Percentiles rank a stretch among this genome's conserved stretches.
These are phyloP conservation scores for Patella vulgata DNA, from an alignment of 1,140 invertebrate species.

Conservation along the genomic window DNA sequence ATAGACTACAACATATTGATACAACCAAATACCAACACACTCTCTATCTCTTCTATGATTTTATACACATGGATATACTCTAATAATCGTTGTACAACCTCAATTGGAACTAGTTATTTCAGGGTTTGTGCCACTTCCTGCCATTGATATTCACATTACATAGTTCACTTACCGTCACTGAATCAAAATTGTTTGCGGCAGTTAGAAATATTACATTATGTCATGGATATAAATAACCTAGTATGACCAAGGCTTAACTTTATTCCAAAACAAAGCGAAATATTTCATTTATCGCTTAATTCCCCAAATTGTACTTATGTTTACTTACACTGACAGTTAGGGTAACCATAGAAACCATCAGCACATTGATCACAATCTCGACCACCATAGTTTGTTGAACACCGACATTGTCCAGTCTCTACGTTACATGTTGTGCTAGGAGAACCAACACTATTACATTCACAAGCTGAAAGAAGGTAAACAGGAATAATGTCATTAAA, in stretches of 20 bases:
- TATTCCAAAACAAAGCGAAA: too few relatives aligned
- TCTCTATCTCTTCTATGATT: not conserved
- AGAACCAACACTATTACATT: constrained; percentile 72
- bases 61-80: not conserved
- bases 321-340: constrained; percentile 85
- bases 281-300: too few relatives aligned
- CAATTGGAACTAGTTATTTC: too few relatives aligned
- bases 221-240: too few relatives aligned
- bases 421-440: constrained; percentile 80
- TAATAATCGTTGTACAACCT: too few relatives aligned
- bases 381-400: constrained; percentile 87
- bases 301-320: too few relatives aligned
- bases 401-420: constrained; percentile 88
- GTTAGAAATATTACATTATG: too few relatives aligned
- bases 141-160: too few relatives aligned
- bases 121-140: too few relatives aligned
- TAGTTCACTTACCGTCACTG: too few relatives aligned
- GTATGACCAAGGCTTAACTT: too few relatives aligned
- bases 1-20: constrained; percentile 3
- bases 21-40: not conserved
- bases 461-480: constrained; percentile 79
- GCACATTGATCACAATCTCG: constrained; percentile 88
- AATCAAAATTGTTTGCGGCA: too few relatives aligned
- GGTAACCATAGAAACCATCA: constrained; percentile 91
- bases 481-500: not conserved